phyloP scores from a whole-genome alignment of 2,888 invertebrate species.

The Conops quadrifasciatus region DNA sequence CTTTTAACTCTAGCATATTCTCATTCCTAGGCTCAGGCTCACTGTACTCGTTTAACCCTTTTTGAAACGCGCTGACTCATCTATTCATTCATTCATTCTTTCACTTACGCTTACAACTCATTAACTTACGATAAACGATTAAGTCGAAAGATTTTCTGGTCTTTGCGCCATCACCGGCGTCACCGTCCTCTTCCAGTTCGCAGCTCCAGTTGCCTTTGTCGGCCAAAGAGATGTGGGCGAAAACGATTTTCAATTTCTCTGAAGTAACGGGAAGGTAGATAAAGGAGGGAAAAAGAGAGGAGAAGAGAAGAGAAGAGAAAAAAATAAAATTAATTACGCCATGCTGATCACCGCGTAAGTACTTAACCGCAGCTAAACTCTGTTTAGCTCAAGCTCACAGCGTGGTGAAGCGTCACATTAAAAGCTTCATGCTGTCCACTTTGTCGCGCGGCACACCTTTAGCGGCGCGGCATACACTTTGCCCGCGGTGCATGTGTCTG shows the following conservation, averaged over 20 bases:
- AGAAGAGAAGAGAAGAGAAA: too few species aligned
- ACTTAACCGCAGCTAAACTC: background rate
- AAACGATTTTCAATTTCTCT: conserved; percentile 66
- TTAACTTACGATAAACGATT: conserved; percentile 65
- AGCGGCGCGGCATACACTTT: too few species aligned
- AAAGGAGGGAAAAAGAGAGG: background rate
- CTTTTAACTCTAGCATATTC: too few species aligned
- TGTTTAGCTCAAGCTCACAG: too few species aligned
- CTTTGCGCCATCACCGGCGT: conserved; percentile 43
- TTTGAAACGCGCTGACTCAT: background rate
- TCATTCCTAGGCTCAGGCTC: too few species aligned
- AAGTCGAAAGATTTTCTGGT: conserved; percentile 60
- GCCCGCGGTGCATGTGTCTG: too few species aligned
- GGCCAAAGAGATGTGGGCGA: conserved; percentile 64
- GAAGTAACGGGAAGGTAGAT: conserved; percentile 8
- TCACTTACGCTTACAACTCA: background rate
- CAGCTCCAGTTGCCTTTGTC: conserved; percentile 68
- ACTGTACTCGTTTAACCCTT: too few species aligned
- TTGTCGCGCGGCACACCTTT: too few species aligned
- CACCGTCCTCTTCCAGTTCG: conserved; percentile 51
- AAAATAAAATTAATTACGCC: background rate
- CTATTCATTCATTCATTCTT: background rate
- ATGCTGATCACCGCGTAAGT: background rate
- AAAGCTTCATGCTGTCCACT: conserved; percentile 7
- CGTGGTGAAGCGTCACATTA: background rate